Conservation (phyloP, 2,113 vertebrate genomes). For the Zosterops borbonicus region DNA sequence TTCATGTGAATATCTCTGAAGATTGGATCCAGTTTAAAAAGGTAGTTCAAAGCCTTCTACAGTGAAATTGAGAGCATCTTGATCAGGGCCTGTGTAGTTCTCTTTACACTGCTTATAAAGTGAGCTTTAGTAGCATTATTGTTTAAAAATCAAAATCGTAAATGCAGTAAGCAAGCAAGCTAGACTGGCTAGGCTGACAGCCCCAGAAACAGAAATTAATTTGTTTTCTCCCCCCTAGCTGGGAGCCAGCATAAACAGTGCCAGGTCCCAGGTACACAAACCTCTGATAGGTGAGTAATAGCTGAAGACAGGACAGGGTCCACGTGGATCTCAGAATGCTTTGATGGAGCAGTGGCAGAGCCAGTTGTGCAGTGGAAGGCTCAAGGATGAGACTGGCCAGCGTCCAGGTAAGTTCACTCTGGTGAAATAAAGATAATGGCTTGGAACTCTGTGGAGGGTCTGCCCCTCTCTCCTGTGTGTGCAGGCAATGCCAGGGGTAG, state of each 20-base stretch:
- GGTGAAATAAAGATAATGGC: not conserved
- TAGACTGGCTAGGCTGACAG: not conserved
- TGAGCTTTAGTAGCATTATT: not conserved
- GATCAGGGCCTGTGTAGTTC: not conserved
- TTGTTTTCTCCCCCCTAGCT: not conserved
- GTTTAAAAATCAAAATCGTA: not conserved
- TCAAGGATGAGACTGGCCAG: not conserved
- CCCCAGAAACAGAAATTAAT: not conserved
- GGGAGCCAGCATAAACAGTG: not conserved
- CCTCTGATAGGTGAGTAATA: not conserved
- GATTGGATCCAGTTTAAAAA: not conserved
- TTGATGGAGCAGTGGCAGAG: not conserved
- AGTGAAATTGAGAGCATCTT: slow-evolving; percentile 32
- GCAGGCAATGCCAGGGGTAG: not conserved
- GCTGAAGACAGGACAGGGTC: not conserved
- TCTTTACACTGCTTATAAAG: not conserved
- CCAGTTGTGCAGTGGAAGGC: not conserved
- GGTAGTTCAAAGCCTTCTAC: not conserved
- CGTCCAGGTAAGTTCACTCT: not conserved
- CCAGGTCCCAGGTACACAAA: not conserved
- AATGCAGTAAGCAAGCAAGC: not conserved
- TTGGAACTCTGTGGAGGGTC: not conserved
- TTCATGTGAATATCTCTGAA: slow-evolving; percentile 4
- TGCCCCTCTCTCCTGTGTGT: not conserved
- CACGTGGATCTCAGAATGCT: accelerated